A percentile compares a stretch with the other conserved stretches of the same genome.
Evolutionary conservation across 2,888 invertebrate species (phyloP).

Genomic region (Aricia artaxerxes): DNA sequence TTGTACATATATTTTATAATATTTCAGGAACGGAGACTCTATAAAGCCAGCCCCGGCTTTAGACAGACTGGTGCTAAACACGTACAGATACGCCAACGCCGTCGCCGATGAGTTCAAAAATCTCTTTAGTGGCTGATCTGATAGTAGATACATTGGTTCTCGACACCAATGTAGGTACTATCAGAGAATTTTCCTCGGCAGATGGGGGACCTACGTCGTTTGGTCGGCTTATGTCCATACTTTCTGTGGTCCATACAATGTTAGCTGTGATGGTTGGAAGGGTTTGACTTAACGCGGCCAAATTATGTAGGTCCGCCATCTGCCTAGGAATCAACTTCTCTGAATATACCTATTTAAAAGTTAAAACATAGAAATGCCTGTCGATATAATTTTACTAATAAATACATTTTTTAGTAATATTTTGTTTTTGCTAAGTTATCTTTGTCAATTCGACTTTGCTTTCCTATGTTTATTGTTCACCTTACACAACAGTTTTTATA

Average conservation of each 20-base stretch:
- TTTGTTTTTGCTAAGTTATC: neutral
- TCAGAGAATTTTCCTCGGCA: neutral
- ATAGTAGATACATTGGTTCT: neutral
- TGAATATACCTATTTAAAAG: too few relatives aligned
- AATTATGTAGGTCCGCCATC: too few relatives aligned
- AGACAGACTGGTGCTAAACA: conserved; percentile 50
- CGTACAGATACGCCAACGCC: conserved; percentile 54
- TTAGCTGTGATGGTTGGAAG: too few relatives aligned
- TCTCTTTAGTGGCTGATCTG: conserved; percentile 47
- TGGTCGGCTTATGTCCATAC: too few relatives aligned
- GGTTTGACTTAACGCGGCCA: too few relatives aligned
- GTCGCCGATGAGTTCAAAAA: conserved; percentile 57
- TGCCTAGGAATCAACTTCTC: neutral
- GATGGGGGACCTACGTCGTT: too few relatives aligned
- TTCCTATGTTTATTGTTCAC: neutral
- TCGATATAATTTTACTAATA: neutral
- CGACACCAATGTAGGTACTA: neutral
- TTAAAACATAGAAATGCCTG: neutral
- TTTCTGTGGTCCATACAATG: too few relatives aligned
- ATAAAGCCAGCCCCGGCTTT: conserved; percentile 52
- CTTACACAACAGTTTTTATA: neutral
- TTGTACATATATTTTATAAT: neutral
- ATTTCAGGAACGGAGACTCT: conserved; percentile 48
- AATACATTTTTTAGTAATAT: neutral
- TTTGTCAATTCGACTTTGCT: neutral